Evolutionary conservation across 2,113 vertebrate genomes (phyloP).

Genomic region (Ornithorhynchus anatinus): DNA sequence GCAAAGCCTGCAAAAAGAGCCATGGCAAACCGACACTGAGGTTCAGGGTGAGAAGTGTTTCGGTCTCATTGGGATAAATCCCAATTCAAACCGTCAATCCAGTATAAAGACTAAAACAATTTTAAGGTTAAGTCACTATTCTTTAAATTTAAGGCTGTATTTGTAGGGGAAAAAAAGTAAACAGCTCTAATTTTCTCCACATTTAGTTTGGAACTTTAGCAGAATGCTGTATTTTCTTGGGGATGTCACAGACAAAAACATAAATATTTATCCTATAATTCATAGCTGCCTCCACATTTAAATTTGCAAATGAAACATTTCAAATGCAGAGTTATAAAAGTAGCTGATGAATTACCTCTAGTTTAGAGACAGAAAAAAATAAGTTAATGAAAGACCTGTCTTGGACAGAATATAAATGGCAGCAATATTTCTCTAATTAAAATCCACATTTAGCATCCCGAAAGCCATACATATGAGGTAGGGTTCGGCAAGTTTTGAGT

Average conservation of each 20-base stretch:
- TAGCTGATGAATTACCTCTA: neutral
- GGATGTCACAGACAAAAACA: neutral
- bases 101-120: neutral
- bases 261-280: constrained; percentile 13
- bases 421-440: neutral
- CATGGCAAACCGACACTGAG: too few relatives aligned
- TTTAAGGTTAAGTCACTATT: neutral
- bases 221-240: too few relatives aligned
- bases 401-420: neutral
- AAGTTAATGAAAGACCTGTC: too few relatives aligned
- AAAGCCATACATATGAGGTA: neutral
- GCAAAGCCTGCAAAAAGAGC: constrained; percentile 41
- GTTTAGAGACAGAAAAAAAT: neutral
- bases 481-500: neutral
- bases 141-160: neutral
- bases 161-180: constrained; percentile 2
- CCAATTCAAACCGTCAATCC: too few relatives aligned
- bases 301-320: neutral
- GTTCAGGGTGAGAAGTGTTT: too few relatives aligned
- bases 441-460: constrained; percentile 1
- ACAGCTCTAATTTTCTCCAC: too few relatives aligned
- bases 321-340: neutral
- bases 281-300: neutral
- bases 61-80: too few relatives aligned
- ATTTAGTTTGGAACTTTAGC: too few relatives aligned